phyloP scores from a whole-genome alignment of 2,888 invertebrate genomes.

The Tenthredo distinguenda region DNA sequence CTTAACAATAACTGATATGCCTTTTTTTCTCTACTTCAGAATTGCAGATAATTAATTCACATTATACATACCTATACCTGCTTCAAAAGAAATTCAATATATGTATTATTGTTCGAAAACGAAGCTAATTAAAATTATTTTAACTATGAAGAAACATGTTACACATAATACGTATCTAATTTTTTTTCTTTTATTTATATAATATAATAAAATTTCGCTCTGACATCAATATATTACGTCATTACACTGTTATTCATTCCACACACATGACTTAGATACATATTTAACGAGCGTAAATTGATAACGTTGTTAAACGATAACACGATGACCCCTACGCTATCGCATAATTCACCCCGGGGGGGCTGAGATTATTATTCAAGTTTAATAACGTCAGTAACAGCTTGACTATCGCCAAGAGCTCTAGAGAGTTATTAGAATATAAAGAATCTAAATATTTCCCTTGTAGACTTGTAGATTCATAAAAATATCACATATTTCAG shows the following conservation, averaged over 20 bases:
- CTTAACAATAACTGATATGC: not conserved
- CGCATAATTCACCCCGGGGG: constrained; percentile 29
- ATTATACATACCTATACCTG: not conserved
- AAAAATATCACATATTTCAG: not conserved
- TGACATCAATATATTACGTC: constrained; percentile 26
- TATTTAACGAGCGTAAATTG: constrained; percentile 1
- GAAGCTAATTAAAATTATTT: not conserved
- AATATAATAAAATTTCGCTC: constrained; percentile 3
- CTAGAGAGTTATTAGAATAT: not conserved
- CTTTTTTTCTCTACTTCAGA: not conserved
- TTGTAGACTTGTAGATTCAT: not conserved
- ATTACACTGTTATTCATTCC: constrained; percentile 29
- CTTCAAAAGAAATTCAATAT: not conserved
- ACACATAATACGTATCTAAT: not conserved
- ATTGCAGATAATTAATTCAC: not conserved
- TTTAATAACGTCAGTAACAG: constrained; percentile 22
- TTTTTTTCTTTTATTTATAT: not conserved
- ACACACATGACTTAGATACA: not conserved
- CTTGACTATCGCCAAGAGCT: not conserved
- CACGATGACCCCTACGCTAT: constrained; percentile 32
- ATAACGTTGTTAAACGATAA: constrained; percentile 25
- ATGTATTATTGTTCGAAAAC: not conserved
- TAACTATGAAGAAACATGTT: not conserved
- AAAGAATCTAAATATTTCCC: not conserved
- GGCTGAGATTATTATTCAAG: constrained; percentile 28